phyloP scores from a whole-genome alignment of 2,113 vertebrate species.

The Vidua macroura region DNA sequence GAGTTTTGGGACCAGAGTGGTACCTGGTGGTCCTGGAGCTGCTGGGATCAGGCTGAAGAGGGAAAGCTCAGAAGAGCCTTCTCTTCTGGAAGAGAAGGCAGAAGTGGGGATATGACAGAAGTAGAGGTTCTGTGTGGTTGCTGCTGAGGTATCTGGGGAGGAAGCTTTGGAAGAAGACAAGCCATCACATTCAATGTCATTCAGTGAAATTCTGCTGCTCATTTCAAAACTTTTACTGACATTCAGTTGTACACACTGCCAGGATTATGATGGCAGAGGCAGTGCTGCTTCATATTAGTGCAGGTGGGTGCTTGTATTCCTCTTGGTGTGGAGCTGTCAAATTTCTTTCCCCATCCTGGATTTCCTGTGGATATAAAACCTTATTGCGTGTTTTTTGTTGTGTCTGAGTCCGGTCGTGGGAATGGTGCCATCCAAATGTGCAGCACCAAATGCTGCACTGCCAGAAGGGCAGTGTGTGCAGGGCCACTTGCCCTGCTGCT shows the following conservation, averaged over 20 bases:
- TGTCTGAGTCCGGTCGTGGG: fast-evolving
- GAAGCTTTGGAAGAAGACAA: neutral
- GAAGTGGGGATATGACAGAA: neutral
- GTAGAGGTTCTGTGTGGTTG: neutral
- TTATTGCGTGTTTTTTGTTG: fast-evolving
- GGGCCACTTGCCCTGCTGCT: fast-evolving
- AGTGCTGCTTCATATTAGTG: neutral
- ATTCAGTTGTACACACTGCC: neutral
- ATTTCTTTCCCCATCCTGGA: neutral
- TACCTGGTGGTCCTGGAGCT: neutral
- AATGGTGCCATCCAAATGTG: neutral
- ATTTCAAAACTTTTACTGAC: neutral
- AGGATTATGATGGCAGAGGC: neutral
- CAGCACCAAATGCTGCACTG: fast-evolving
- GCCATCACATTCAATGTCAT: neutral
- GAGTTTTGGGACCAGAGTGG: too few species aligned
- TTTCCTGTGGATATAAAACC: neutral
- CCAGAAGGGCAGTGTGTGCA: neutral
- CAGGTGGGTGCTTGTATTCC: neutral
- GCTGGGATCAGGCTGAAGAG: neutral
- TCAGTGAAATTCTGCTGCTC: neutral
- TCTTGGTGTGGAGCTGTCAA: neutral
- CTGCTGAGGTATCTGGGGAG: neutral
- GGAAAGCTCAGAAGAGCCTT: neutral
- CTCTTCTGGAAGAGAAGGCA: neutral